Evolutionary conservation across 1,140 invertebrate genomes (phyloP).

Genomic region (Bombus confusus): DNA sequence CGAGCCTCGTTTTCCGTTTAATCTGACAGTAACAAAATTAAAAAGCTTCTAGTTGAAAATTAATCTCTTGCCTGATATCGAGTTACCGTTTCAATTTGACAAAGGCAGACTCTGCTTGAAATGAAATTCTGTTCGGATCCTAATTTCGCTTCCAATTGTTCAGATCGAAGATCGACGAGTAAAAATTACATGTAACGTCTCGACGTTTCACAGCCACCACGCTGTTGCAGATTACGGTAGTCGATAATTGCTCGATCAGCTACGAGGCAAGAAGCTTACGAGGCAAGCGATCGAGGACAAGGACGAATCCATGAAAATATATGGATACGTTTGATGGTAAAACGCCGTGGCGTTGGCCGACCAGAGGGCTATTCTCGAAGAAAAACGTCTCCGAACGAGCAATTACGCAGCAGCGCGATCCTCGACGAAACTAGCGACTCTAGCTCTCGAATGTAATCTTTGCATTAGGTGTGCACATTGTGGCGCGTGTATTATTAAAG

Average conservation of each 20-base stretch:
- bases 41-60: neutral
- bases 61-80: neutral
- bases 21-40: too few species aligned
- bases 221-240: neutral
- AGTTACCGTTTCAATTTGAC: neutral
- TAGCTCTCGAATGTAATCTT: conserved; percentile 43
- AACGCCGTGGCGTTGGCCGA: too few species aligned
- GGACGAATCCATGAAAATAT: too few species aligned
- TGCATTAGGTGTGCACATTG: conserved; percentile 51
- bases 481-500: conserved; percentile 70
- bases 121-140: too few species aligned
- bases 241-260: too few species aligned
- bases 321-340: too few species aligned
- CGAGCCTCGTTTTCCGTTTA: too few species aligned
- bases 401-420: neutral
- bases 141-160: neutral
- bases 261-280: too few species aligned
- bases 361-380: too few species aligned
- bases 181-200: neutral
- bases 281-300: neutral
- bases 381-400: neutral
- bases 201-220: neutral
- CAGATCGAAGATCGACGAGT: neutral
- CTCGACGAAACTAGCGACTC: neutral
- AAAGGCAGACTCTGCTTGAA: too few species aligned